Evolutionary conservation across 1,140 invertebrate genomes (phyloP).

Genomic region (Drosophila oshimai): DNA sequence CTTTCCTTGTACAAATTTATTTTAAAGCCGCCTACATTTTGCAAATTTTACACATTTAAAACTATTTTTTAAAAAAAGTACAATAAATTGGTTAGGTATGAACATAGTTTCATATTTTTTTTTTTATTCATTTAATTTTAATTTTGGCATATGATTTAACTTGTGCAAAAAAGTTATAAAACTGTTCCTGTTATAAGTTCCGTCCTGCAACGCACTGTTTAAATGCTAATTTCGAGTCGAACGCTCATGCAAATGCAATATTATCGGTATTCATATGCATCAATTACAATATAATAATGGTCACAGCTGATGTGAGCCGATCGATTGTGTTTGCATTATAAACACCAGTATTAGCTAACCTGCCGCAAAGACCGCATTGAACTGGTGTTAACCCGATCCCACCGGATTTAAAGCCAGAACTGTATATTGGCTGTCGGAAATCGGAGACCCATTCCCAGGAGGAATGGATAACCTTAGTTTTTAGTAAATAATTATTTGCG

Average conservation of each 20-base stretch:
- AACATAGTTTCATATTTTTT: too few species aligned
- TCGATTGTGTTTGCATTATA: conserved; percentile 12
- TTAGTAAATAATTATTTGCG: too few species aligned
- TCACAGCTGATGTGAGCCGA: conserved; percentile 35
- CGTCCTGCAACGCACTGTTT: conserved; percentile 6
- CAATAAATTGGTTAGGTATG: too few species aligned
- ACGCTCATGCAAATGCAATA: conserved; percentile 19
- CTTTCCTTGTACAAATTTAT: too few species aligned
- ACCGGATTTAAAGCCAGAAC: neutral
- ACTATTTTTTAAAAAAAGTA: too few species aligned
- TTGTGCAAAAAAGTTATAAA: too few species aligned
- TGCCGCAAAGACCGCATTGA: conserved; percentile 23
- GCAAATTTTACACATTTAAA: too few species aligned
- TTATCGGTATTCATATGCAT: conserved; percentile 26
- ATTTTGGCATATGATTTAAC: too few species aligned
- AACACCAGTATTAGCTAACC: conserved; percentile 7
- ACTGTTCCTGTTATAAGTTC: neutral
- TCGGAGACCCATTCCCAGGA: too few species aligned
- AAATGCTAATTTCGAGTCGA: conserved; percentile 6
- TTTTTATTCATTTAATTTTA: too few species aligned
- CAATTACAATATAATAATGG: conserved; percentile 24
- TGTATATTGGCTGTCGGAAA: neutral
- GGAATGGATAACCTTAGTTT: too few species aligned
- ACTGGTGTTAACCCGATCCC: conserved; percentile 47
- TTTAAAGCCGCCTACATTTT: too few species aligned